Conservation (phyloP, 2,888 invertebrate species). For the Pollenia angustigena region DNA sequence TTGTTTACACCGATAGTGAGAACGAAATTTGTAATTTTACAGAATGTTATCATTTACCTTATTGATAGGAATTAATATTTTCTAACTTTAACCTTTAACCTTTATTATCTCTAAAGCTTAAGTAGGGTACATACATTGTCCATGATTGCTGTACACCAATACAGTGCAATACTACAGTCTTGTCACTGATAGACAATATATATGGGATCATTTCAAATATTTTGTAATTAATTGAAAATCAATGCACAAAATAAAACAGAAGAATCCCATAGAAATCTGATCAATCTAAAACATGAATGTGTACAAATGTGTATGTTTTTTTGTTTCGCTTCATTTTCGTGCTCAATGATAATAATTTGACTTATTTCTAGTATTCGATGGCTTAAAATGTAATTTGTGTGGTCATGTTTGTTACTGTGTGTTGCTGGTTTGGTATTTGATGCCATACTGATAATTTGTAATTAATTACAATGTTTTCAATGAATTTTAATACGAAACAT, state of each 20-base stretch:
- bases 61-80: no score
- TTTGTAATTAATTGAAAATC: conserved; percentile 68
- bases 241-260: conserved; percentile 13
- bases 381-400: conserved; percentile 55
- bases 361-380: conserved; percentile 4
- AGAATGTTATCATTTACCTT: neutral
- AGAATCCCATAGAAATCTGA: conserved; percentile 20
- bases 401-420: no score
- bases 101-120: neutral
- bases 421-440: conserved; percentile 41
- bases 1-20: no score
- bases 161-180: neutral
- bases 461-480: conserved; percentile 62
- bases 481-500: neutral
- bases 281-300: conserved; percentile 42
- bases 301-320: conserved; percentile 21
- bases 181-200: conserved; percentile 53
- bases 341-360: conserved; percentile 42
- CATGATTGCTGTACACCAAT: neutral
- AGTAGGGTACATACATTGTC: conserved; percentile 32
- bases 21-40: no score
- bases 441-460: conserved; percentile 63
- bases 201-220: conserved; percentile 60
- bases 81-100: no score
- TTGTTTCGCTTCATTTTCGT: conserved; percentile 2